Conservation (phyloP, 2,888 invertebrate species). For the Axea sp. region DNA sequence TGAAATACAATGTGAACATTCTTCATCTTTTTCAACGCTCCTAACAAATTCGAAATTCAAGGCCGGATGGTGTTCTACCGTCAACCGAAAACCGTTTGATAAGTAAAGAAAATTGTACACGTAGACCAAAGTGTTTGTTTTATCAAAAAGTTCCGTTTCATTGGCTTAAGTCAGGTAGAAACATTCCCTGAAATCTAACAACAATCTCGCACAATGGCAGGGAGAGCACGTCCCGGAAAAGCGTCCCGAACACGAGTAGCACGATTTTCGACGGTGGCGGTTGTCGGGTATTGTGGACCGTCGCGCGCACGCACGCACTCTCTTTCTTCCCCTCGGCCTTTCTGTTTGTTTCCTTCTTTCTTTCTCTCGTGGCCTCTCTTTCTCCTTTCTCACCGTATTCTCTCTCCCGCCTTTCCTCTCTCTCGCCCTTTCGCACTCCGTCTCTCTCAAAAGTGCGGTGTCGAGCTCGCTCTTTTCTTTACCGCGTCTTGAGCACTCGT, state of each 20-base stretch:
- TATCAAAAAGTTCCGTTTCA: too few relatives aligned
- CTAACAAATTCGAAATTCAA: too few relatives aligned
- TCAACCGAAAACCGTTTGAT: too few relatives aligned
- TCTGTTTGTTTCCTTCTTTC: background rate
- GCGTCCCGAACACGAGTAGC: constrained; percentile 39
- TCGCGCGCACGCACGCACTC: constrained; percentile 46
- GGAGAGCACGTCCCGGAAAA: constrained; percentile 42
- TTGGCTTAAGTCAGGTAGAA: too few relatives aligned
- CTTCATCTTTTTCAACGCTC: too few relatives aligned
- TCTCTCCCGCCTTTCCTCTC: constrained; percentile 19
- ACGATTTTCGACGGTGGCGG: constrained; percentile 48
- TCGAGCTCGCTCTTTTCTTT: constrained; percentile 28
- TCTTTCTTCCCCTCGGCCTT: constrained; percentile 1
- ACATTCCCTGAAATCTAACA: constrained; percentile 20
- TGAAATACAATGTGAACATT: too few relatives aligned
- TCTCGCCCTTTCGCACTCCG: constrained; percentile 28
- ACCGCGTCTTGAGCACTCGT: constrained; percentile 27
- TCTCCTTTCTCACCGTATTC: constrained; percentile 27
- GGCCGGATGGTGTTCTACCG: too few relatives aligned
- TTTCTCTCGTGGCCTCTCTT: constrained; percentile 53
- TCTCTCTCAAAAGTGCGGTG: constrained; percentile 14
- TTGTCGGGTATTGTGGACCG: constrained; percentile 38
- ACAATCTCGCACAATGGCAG: background rate
- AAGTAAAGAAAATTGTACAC: background rate
- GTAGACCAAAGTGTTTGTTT: background rate